Conservation (phyloP, 2,113 vertebrate species). For the Ciconia stormi region DNA sequence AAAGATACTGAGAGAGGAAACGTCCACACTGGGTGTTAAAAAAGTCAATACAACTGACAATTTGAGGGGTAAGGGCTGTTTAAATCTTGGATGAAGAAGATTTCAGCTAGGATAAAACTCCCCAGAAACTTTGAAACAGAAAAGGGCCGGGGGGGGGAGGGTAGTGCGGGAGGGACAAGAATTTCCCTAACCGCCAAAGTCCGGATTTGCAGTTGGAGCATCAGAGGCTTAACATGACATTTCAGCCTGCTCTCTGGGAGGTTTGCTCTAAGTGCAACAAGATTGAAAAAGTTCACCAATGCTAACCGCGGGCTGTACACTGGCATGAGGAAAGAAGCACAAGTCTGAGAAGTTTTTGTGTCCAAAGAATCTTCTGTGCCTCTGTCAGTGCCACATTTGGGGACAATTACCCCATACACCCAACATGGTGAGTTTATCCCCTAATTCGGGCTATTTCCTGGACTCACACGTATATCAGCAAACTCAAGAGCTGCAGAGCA, state of each 20-base stretch:
- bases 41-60: neutral
- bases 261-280: neutral
- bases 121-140: neutral
- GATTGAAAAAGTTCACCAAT: neutral
- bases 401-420: neutral
- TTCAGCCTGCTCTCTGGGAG: neutral
- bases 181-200: neutral
- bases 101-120: neutral
- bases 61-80: neutral
- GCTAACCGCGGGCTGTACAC: neutral
- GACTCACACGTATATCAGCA: accelerated
- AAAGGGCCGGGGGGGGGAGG: neutral
- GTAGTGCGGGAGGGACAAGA: neutral
- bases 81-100: neutral
- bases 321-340: neutral
- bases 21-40: neutral
- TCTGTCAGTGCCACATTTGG: neutral
- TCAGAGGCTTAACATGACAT: neutral
- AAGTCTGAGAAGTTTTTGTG: neutral
- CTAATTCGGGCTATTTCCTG: neutral
- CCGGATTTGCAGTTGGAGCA: neutral
- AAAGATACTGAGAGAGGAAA: neutral
- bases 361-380: neutral
- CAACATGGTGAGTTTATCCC: accelerated
- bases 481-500: neutral